A percentile compares a stretch with the other conserved stretches of the same genome.
Evolutionary conservation across 1,140 invertebrate species (phyloP).

Genomic region (Arion vulgaris): DNA sequence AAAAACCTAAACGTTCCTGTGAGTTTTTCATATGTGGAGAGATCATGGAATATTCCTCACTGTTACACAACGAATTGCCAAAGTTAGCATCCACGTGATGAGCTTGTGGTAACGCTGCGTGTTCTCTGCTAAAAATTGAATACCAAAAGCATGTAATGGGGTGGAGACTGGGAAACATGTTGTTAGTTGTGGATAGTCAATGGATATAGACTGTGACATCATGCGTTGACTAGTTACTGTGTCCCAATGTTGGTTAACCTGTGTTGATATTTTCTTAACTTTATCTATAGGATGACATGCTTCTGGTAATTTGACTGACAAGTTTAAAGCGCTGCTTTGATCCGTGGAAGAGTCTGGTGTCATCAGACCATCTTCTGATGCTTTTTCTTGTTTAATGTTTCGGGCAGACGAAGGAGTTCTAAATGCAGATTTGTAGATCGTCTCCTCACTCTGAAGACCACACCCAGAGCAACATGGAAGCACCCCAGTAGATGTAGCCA

Average conservation of each 20-base stretch:
- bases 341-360: constrained; percentile 40
- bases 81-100: not conserved
- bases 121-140: not conserved
- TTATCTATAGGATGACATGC: not conserved
- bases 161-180: not conserved
- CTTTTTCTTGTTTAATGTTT: not conserved
- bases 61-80: not conserved
- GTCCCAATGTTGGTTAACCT: not conserved
- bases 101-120: not conserved
- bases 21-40: not conserved
- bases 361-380: not conserved
- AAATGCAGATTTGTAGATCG: not conserved
- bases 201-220: constrained; percentile 12
- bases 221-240: constrained; percentile 2
- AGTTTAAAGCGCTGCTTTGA: constrained; percentile 35
- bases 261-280: not conserved
- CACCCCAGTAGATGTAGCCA: not conserved
- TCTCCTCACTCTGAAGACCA: not conserved
- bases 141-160: not conserved
- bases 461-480: not conserved
- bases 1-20: constrained; percentile 32
- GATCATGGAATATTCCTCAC: constrained; percentile 38
- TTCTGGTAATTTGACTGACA: constrained; percentile 24
- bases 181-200: not conserved
- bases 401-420: not conserved